Conservation (phyloP, 2,888 invertebrate species). For the Antitype chi region DNA sequence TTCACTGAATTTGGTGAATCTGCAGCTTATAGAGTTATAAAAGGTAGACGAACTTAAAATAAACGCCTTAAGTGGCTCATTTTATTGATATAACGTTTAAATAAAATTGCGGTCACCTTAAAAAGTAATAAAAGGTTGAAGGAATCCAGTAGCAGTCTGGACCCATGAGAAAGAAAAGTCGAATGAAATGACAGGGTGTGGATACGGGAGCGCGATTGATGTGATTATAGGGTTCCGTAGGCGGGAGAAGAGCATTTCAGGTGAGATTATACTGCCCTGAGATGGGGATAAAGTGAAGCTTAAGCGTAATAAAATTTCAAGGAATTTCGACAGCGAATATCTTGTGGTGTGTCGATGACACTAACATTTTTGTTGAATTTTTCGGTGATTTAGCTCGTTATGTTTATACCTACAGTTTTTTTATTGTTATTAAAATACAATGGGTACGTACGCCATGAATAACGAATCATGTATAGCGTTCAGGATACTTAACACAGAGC, state of each 20-base stretch:
- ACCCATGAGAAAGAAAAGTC: constrained; percentile 88
- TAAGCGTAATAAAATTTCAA: constrained; percentile 16
- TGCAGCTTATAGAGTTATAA: constrained; percentile 54
- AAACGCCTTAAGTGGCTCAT: constrained; percentile 73
- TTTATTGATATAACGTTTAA: constrained; percentile 85
- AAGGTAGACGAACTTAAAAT: constrained; percentile 77
- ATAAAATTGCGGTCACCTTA: constrained; percentile 84
- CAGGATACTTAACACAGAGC: constrained; percentile 17
- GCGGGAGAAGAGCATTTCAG: constrained; percentile 19
- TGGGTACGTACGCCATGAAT: not conserved
- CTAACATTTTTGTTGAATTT: not conserved
- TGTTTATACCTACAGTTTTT: not conserved
- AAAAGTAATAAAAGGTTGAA: constrained; percentile 81
- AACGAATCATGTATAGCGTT: constrained; percentile 20
- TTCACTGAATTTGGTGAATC: constrained; percentile 69
- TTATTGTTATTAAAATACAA: constrained; percentile 24
- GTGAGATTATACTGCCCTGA: constrained; percentile 32
- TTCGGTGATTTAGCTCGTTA: not conserved
- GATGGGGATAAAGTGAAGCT: constrained; percentile 41
- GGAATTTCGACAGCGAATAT: constrained; percentile 29
- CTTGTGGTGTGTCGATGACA: constrained; percentile 22
- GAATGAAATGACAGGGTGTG: constrained; percentile 80
- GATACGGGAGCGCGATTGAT: constrained; percentile 64
- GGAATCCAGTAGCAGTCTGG: constrained; percentile 88
- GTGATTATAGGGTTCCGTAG: constrained; percentile 78